Evolutionary conservation across 2,888 invertebrate species (phyloP), one percentile per base, ranked within the genome.

Genomic region (Zaprionus lineosus): DNA sequence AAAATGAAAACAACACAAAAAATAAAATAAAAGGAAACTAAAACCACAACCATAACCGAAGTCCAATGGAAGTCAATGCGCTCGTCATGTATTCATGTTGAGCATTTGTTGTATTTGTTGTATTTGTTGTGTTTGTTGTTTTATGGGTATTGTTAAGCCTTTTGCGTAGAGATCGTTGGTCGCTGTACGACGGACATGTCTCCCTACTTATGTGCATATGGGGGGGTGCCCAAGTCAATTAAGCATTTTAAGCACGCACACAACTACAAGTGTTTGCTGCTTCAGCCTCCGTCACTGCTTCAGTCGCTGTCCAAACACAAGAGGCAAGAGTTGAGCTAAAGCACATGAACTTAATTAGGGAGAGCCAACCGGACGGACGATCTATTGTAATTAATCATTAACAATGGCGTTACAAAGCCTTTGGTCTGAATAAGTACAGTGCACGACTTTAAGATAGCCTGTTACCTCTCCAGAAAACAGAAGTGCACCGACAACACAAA

Each of bases 181-280:
- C 59, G 60, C 51, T 57, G 50, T 53, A 74, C 63, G 62, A 62
- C 44, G 66, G 48, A 70, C 53, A 46, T 53, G 48, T 31, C 51
- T 52, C 57, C 46, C 39, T 52, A 21, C 46, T 18, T 19, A 21
- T 4, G 11, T 2, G 15, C 6, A 5, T 11, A 1, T 18, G 21
- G 7, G 28, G 15, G 34, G 18, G 56, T 40, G 52, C 48, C 65
- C 69, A 44, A 78, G 74, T 84, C 78, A 81, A 85, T 81, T 85
- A 75, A 67, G 63, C 81, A 85, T 72, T 81, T 79, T 83, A 61
- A 75, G 84, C 79, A 81, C 86, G 79, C 76, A 85, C 79, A 82
- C 82, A 70, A 73, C 62, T 76, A 84, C 84, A 84, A 81, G 85
- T 82, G 74, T 60, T 62, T 19, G 56, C 51, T 46, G 34, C 28